These are phyloP conservation scores for Lydus trimaculatus DNA, from an alignment of 2,888 invertebrate genomes.

Conservation along the genomic window DNA sequence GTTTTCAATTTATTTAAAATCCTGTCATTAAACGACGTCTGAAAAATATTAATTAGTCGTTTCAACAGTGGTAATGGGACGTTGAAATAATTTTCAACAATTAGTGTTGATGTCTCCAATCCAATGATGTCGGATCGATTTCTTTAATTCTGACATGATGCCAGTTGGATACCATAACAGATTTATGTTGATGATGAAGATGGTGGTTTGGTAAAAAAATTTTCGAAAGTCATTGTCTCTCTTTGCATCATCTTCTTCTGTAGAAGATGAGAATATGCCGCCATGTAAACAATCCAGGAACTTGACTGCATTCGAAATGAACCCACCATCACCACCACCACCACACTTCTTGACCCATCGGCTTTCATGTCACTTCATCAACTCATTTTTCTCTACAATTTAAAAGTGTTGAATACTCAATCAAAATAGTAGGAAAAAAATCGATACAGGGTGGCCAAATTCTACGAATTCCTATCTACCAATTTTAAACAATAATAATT, in stretches of 20 bases:
- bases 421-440: constrained; percentile 31
- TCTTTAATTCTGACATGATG: not conserved
- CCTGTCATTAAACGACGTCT: not conserved
- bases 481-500: not conserved
- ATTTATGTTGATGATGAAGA: not conserved
- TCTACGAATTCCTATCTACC: constrained; percentile 29
- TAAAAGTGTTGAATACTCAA: constrained; percentile 48
- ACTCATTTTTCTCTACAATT: constrained; percentile 39
- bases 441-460: constrained; percentile 40
- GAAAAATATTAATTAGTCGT: constrained; percentile 6
- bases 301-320: constrained; percentile 39
- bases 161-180: not conserved
- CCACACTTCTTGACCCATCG: constrained; percentile 48
- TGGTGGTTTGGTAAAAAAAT: constrained; percentile 5
- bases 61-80: not conserved
- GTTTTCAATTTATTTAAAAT: not conserved
- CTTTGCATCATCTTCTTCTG: constrained; percentile 37
- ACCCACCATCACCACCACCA: constrained; percentile 35
- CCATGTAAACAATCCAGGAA: constrained; percentile 47
- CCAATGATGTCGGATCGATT: constrained; percentile 4
- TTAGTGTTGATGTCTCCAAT: constrained; percentile 5
- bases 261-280: constrained; percentile 37
- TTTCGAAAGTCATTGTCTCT: constrained; percentile 38
- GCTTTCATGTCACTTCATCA: constrained; percentile 55
- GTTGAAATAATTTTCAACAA: not conserved